Conservation (phyloP, 2,888 invertebrate species). For the Dicranocentrus wangi region DNA sequence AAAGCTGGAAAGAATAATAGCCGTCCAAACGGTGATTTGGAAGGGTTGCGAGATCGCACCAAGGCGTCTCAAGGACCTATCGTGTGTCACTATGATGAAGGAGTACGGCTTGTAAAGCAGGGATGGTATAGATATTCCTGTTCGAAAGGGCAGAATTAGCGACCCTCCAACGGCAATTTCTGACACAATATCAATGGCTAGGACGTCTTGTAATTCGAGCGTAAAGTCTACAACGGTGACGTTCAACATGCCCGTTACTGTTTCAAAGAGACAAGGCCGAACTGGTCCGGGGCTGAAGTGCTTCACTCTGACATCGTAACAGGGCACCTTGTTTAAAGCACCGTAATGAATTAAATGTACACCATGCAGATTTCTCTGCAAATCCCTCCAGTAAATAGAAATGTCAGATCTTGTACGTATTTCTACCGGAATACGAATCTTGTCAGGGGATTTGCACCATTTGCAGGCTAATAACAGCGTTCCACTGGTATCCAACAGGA, state of each 20-base stretch:
- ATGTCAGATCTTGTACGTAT: too few species aligned
- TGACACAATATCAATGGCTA: background rate
- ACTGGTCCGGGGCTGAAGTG: background rate
- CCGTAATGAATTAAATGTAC: background rate
- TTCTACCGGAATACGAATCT: too few species aligned
- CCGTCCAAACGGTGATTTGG: background rate
- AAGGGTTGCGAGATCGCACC: conserved; percentile 23
- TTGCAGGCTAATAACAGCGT: too few species aligned
- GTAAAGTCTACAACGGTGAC: background rate
- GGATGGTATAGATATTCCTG: background rate
- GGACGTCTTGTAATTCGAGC: background rate
- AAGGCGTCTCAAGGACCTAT: background rate
- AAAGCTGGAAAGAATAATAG: background rate
- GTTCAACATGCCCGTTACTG: background rate
- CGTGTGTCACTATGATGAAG: background rate
- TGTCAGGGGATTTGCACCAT: too few species aligned
- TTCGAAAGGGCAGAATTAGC: background rate
- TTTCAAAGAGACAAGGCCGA: background rate
- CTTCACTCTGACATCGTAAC: background rate
- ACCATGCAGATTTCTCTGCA: background rate
- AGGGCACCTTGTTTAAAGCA: background rate
- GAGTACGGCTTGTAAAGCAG: background rate
- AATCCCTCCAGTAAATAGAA: background rate
- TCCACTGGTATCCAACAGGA: too few species aligned
- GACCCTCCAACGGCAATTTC: background rate